Evolutionary conservation across 2,888 invertebrate species (phyloP), one percentile per base, ranked within the genome.

Genomic region (Plutella xylostella): DNA sequence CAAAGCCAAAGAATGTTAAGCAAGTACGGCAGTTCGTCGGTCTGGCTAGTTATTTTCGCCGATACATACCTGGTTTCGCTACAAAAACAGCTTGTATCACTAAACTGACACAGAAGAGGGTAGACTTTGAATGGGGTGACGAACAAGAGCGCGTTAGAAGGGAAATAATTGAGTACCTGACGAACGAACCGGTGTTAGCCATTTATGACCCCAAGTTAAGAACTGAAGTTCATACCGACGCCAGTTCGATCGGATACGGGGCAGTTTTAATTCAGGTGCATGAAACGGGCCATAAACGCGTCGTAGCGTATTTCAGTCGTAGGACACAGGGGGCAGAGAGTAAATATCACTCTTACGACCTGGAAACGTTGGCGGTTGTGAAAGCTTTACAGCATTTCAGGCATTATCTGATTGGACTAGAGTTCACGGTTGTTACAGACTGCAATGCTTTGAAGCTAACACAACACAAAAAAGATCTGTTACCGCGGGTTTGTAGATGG

Each of bases 321-420:
- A 58, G 57, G 40, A 56, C 65, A 0, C 53, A 54, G 0, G 48
- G 45, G 1, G 49, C 53, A 1, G 70, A 74, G 48, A 41, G 45
- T 11, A 60, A 55, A 19, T 65, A 64, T 21, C 60, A 61, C 22
- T 58, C 58, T 1, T 62, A 59, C 18, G 70, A 73, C 34, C 47
- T 61, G 14, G 66, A 74, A 42, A 57, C 56, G 4, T n/a, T n/a
- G n/a, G n/a, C n/a, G n/a, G n/a, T n/a, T n/a, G n/a, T n/a, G n/a
- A n/a, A n/a, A n/a, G n/a, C 57, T 12, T 28, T 69, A 1, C 45
- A 55, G 14, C 57, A 63, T 42, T 68, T 68, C 47, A 50, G 65
- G 11, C 53, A 53, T 1, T 71, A 68, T 45, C 38, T 71, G 0
- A 46, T 61, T 7, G 61, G 59, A 2, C 47, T 55, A 6, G 14